These are phyloP conservation scores for Acrocephalus kingi DNA, from an alignment of 2,113 vertebrate species.

Conservation along the genomic window DNA sequence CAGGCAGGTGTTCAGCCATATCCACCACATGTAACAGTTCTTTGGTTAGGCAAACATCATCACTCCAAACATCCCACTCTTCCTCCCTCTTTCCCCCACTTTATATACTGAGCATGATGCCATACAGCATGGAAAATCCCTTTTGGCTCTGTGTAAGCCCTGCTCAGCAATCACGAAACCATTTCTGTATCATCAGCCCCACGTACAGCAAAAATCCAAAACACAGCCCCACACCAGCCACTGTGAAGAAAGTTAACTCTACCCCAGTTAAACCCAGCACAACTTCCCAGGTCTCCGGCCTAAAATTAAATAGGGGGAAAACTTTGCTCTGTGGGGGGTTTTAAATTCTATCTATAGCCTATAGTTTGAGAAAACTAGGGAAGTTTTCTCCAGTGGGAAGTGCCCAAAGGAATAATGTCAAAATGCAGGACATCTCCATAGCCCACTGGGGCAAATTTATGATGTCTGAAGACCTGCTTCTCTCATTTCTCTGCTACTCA, in stretches of 20 bases:
- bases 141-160: neutral
- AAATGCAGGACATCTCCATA: accelerated
- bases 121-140: neutral
- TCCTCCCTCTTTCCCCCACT: neutral
- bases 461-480: neutral
- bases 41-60: neutral
- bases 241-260: neutral
- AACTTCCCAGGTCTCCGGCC: neutral
- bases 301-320: neutral
- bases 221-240: neutral
- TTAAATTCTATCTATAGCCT: neutral
- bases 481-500: neutral
- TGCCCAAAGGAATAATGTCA: neutral
- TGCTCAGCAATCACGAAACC: neutral
- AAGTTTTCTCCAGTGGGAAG: neutral
- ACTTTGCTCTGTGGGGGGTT: neutral
- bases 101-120: neutral
- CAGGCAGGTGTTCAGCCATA: neutral
- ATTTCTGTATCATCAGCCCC: neutral
- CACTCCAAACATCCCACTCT: neutral
- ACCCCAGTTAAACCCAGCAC: neutral
- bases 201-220: neutral
- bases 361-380: neutral
- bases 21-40: neutral
- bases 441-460: neutral